phyloP scores from a whole-genome alignment of 2,113 vertebrate genomes.

The Saccopteryx bilineata region DNA sequence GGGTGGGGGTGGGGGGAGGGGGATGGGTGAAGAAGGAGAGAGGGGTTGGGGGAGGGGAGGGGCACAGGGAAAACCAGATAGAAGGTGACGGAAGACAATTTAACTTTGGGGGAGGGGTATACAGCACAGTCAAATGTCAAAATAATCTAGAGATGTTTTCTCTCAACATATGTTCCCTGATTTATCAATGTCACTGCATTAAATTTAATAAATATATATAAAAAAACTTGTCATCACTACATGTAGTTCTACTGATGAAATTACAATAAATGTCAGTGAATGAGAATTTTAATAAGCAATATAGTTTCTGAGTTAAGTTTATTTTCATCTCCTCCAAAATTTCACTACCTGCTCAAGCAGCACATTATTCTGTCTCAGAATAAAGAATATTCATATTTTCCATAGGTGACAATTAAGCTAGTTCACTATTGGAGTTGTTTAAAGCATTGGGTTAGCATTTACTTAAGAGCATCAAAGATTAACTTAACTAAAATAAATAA shows the following conservation, averaged over 20 bases:
- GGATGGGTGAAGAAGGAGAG: no score
- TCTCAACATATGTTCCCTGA: no score
- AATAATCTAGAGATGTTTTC: no score
- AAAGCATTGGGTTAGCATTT: constrained; percentile 29
- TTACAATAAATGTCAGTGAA: constrained; percentile 75
- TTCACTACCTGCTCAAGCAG: background rate
- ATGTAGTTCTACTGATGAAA: constrained; percentile 57
- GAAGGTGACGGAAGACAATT: no score
- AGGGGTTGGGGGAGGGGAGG: no score
- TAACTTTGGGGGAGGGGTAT: no score
- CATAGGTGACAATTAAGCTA: background rate
- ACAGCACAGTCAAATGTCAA: no score
- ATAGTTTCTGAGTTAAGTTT: background rate
- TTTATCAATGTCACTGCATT: no score
- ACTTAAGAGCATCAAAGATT: background rate
- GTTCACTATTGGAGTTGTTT: background rate
- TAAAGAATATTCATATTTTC: background rate
- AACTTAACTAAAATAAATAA: background rate
- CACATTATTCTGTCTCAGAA: background rate
- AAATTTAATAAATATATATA: no score
- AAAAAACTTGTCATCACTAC: constrained; percentile 16
- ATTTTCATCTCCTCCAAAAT: constrained; percentile 33
- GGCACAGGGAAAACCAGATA: no score
- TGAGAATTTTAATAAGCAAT: constrained; percentile 58
- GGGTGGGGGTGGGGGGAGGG: no score